Conservation (phyloP, 1,140 invertebrate species). For the Sweltsa coloradensis region DNA sequence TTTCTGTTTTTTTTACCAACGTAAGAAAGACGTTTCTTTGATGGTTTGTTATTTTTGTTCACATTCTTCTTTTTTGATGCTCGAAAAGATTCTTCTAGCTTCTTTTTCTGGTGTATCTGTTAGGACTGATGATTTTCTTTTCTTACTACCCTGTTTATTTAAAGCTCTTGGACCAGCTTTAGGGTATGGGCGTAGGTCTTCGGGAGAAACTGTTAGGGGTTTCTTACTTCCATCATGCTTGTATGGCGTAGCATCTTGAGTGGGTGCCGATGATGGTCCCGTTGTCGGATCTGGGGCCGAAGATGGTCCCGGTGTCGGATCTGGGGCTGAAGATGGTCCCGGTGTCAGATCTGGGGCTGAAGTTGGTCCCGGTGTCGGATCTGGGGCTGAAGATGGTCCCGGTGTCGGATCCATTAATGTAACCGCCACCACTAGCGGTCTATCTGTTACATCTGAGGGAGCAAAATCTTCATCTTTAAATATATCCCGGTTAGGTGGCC, state of each 20-base stretch:
- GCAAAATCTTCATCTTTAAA: slow-evolving; percentile 27
- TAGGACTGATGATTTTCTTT: slow-evolving; percentile 5
- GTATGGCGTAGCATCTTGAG: background rate
- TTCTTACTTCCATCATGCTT: background rate
- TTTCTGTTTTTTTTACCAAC: too few relatives aligned
- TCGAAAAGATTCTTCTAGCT: background rate
- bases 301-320: too few relatives aligned
- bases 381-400: too few relatives aligned
- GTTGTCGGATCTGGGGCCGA: too few relatives aligned
- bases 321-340: too few relatives aligned
- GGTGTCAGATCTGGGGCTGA: too few relatives aligned
- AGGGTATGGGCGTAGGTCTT: slow-evolving; percentile 4
- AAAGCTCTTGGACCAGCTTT: slow-evolving; percentile 7
- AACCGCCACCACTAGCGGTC: slow-evolving; percentile 10
- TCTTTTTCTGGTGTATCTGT: slow-evolving; percentile 10
- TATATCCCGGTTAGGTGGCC: slow-evolving; percentile 24
- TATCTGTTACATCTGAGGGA: slow-evolving; percentile 25
- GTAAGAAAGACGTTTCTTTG: too few relatives aligned
- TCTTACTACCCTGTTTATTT: background rate
- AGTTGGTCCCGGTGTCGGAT: too few relatives aligned
- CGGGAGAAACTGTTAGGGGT: too few relatives aligned
- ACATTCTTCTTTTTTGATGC: too few relatives aligned
- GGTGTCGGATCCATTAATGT: background rate
- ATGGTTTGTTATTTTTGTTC: too few relatives aligned
- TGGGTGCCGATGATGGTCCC: background rate